phyloP scores from a whole-genome alignment of 2,113 vertebrate species.

The Arvicanthis niloticus region DNA sequence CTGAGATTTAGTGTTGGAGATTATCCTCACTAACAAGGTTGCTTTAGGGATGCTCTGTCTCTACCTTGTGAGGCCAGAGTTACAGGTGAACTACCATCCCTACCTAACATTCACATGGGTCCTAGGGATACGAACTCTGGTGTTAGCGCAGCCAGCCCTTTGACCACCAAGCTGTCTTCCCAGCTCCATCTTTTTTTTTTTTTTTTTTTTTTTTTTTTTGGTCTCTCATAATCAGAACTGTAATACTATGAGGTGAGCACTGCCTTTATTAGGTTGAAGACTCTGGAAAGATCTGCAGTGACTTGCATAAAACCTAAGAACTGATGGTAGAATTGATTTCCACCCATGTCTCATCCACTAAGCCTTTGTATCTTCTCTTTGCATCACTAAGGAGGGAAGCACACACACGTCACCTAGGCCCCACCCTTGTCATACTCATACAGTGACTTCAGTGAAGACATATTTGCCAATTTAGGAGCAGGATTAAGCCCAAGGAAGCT shows the following conservation, averaged over 20 bases:
- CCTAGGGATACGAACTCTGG: no score
- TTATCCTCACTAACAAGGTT: not conserved
- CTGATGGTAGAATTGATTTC: not conserved
- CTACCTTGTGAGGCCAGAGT: not conserved
- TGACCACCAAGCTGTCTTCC: not conserved
- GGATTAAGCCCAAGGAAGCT: not conserved
- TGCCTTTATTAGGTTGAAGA: not conserved
- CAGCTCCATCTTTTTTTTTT: not conserved
- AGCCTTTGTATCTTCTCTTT: not conserved
- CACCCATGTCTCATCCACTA: not conserved
- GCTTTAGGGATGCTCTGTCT: not conserved
- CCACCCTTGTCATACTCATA: not conserved
- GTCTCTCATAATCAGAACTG: not conserved
- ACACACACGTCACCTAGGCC: not conserved
- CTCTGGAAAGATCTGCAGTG: not conserved
- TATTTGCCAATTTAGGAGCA: not conserved
- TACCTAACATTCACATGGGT: not conserved
- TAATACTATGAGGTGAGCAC: not conserved
- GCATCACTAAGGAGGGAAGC: not conserved
- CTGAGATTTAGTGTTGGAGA: not conserved
- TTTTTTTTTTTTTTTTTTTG: no score
- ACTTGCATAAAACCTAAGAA: not conserved
- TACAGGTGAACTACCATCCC: not conserved
- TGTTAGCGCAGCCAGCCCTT: not conserved
- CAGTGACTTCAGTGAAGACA: not conserved